Base-by-base conservation (phyloP, 2,888 invertebrate genomes). In the Heliconius hortense region DNA sequence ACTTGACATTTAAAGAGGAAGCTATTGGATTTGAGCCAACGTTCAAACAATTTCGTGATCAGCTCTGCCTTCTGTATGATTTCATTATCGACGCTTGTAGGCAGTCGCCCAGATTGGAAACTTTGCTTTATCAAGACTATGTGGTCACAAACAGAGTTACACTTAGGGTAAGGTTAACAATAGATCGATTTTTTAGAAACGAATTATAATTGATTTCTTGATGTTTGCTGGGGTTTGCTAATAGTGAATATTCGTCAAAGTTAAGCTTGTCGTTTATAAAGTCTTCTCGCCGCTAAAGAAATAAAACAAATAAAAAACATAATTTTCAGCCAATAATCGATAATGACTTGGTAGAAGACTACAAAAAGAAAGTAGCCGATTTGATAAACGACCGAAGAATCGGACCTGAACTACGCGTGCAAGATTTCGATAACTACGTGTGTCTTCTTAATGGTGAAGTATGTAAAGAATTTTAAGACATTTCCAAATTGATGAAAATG, bases 341-440 rank as follows among this genome's bases (percentile, higher is more conserved):
- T 31, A 92, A 95, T 18, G 96, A 96, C 63, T 94, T 96, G 56
- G 92, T 98, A 5, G 94, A 95, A 3, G 86, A 88, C 0, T 96
- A 96, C 80, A 96, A 96, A 81, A 87, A 91, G 72, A 89, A 92
- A 78, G 95, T 98, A 4, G 88, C 92, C 11, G 94, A 95, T 48
- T 88, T 97, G 80, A 91, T 97, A 24, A 95, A 96, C 80, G 96
- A 96, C 76, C 96, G 97, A 84, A 94, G 96, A 81, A 95, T 96
- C 74, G 96, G 96, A 0, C 97, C 97, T 0, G 96, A 97, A 84
- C 81, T 96, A 35, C 94, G 96, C 72, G 90, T 97, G 21, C 96
- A 96, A 85, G 97, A 97, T 86, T 97, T 98, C 86, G 97, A 98
- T 86, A 95, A 96, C 79, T 98, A 97, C 85, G 95, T 96, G 78